Evolutionary conservation across 2,888 invertebrate species (phyloP).

Genomic region (Ophion costatus): DNA sequence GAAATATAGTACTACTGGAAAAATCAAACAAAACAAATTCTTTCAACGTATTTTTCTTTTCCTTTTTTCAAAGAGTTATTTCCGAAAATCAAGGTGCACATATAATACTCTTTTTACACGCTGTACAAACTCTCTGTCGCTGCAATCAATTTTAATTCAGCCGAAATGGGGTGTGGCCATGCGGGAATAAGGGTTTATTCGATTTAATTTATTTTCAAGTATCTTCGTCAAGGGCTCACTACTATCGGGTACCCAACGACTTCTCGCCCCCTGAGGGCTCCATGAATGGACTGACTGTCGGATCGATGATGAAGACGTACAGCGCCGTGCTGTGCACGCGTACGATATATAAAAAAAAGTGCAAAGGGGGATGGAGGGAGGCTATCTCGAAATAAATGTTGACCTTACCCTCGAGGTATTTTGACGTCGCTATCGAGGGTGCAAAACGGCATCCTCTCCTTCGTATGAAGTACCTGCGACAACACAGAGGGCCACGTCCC

Average conservation of each 20-base stretch:
- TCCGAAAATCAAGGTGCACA: not conserved
- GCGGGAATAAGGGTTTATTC: conserved; percentile 20
- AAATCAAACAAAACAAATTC: not conserved
- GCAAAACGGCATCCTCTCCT: conserved; percentile 19
- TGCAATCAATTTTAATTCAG: not conserved
- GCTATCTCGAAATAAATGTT: conserved; percentile 65
- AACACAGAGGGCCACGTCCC: conserved; percentile 20
- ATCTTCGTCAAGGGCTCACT: conserved; percentile 39
- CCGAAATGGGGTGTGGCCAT: not conserved
- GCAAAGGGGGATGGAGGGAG: conserved; percentile 28
- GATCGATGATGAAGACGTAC: conserved; percentile 52
- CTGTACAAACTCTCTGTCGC: not conserved
- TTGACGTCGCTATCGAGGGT: conserved; percentile 43
- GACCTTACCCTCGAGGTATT: conserved; percentile 60
- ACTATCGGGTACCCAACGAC: conserved; percentile 12
- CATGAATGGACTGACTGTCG: conserved; percentile 54
- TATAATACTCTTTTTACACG: not conserved
- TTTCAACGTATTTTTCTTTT: not conserved
- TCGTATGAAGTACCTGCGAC: conserved; percentile 46
- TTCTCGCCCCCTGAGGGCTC: conserved; percentile 41
- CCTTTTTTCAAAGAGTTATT: not conserved
- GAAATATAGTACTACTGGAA: no score
- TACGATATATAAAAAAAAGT: conserved; percentile 42
- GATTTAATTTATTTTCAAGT: conserved; percentile 38
- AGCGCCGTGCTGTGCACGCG: conserved; percentile 18